phyloP scores from a whole-genome alignment of 2,797 vertebrate species.

The Prionace glauca region DNA sequence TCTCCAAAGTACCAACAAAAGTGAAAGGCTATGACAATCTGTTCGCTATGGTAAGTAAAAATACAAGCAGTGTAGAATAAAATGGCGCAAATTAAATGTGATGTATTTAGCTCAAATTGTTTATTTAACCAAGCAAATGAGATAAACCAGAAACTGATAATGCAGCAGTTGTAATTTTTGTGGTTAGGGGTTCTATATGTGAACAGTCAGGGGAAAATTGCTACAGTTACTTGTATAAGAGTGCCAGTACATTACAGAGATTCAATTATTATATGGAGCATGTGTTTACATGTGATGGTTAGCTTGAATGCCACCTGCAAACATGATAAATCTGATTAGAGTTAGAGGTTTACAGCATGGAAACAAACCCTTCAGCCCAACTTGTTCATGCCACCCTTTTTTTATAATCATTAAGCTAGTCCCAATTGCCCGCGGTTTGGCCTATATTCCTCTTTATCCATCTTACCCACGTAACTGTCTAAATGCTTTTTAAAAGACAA shows the following conservation, averaged over 20 bases:
- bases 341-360: no score
- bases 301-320: background rate
- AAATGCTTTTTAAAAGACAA: no score
- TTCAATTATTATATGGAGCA: background rate
- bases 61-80: background rate
- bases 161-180: background rate
- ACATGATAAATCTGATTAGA: background rate
- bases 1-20: slow-evolving; percentile 93
- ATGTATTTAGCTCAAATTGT: slow-evolving; percentile 17
- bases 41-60: slow-evolving; percentile 82
- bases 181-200: background rate
- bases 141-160: background rate
- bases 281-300: background rate
- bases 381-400: no score
- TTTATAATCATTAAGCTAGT: no score
- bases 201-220: background rate
- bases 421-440: no score
- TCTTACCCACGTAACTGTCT: no score
- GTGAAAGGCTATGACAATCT: slow-evolving; percentile 94
- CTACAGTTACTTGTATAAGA: background rate
- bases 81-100: background rate
- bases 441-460: no score
- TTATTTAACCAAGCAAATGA: no score
- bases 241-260: background rate
- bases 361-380: no score